Conservation (phyloP, 2,888 invertebrate species). For the Apotomis turbidana region DNA sequence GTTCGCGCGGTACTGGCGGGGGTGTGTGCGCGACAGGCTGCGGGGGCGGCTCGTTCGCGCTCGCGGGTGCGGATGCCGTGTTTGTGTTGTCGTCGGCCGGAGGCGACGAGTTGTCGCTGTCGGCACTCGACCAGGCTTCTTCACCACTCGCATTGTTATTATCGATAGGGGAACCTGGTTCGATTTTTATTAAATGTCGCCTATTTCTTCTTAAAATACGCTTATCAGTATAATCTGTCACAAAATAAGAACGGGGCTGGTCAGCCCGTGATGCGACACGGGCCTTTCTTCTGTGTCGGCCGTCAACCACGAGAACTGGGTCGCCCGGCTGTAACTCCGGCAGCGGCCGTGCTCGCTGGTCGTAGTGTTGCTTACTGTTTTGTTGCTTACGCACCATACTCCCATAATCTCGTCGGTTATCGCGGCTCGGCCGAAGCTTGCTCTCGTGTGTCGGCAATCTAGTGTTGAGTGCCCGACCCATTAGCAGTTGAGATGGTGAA, state of each 20-base stretch:
- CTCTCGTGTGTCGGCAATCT: slow-evolving; percentile 32
- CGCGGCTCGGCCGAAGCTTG: slow-evolving; percentile 18
- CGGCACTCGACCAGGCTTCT: not conserved
- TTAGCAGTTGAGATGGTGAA: slow-evolving; percentile 42
- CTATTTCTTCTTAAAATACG: too few relatives aligned
- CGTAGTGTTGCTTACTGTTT: too few relatives aligned
- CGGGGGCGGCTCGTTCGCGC: not conserved
- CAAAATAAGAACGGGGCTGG: too few relatives aligned
- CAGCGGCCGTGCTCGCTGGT: too few relatives aligned
- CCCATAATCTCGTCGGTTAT: slow-evolving; percentile 20
- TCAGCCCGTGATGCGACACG: not conserved
- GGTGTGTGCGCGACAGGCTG: not conserved
- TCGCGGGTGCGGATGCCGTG: too few relatives aligned
- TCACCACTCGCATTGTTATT: not conserved
- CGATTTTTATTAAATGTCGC: too few relatives aligned
- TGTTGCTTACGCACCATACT: not conserved
- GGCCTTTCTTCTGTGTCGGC: too few relatives aligned
- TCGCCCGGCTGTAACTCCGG: too few relatives aligned
- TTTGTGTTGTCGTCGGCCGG: not conserved
- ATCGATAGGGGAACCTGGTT: not conserved
- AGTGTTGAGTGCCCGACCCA: slow-evolving; percentile 43
- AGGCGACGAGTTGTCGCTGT: not conserved
- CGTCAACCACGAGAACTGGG: too few relatives aligned
- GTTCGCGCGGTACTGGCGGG: not conserved
- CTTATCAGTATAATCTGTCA: not conserved